These are phyloP conservation scores for Corynorhinus townsendii DNA, from an alignment of 2,113 vertebrate species.

Conservation along the genomic window DNA sequence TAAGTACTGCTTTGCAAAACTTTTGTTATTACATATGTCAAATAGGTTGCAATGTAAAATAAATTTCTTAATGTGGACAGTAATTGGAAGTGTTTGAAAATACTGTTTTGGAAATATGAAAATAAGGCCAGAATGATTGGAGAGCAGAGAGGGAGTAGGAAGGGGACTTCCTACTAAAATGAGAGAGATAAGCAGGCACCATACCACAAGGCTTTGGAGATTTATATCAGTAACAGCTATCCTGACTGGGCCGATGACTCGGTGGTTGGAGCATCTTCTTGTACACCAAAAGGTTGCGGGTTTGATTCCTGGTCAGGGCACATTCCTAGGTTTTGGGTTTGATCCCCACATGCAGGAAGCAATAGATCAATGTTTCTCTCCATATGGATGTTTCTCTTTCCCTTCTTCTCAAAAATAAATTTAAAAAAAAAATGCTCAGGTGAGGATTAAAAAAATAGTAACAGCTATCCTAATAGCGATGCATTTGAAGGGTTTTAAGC, in stretches of 20 bases:
- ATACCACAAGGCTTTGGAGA: background rate
- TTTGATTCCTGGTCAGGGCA: background rate
- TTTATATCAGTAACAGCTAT: background rate
- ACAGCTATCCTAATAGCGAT: no score
- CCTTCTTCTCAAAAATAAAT: no score
- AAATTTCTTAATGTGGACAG: background rate
- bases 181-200: background rate
- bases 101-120: background rate
- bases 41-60: background rate
- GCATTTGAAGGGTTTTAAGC: background rate
- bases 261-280: no score
- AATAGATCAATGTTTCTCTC: background rate
- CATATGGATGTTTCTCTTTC: no score
- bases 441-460: no score
- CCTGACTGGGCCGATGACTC: no score
- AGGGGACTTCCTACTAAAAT: background rate
- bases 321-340: background rate
- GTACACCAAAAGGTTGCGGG: background rate
- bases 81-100: conserved; percentile 6
- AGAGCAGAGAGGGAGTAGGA: background rate
- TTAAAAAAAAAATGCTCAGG: no score
- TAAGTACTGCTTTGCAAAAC: conserved; percentile 1
- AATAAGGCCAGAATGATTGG: background rate
- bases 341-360: background rate
- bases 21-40: background rate